Base-by-base conservation (phyloP, 2,113 vertebrate species). In the Corythoichthys intestinalis region DNA sequence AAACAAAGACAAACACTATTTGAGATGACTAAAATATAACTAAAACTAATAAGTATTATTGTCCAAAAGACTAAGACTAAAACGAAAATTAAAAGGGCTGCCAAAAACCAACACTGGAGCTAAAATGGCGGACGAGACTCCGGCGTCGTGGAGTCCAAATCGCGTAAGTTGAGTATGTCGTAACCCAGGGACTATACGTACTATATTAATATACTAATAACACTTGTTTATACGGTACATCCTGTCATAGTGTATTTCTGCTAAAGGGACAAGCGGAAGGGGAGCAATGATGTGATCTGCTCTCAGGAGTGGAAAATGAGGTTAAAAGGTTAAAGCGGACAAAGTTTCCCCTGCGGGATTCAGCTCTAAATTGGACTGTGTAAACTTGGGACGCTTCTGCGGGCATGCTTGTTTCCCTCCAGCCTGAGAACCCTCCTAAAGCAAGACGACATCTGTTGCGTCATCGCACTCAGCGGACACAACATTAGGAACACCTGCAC, bases 251-350 rank as follows among this genome's bases (percentile, higher is more conserved):
- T 10, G 4, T 80, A 65, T 79, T 78, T 82, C 72, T 71, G 64
- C 67, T 44, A 62, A 68, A 76, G 65, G 78, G 67, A 65, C 70
- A 65, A 73, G 74, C 6, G 74, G 82, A 89, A 77, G 68, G 83
- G 79, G 71, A 75, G 50, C 41, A 67, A 46, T 74, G 85, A 87
- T 83, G 73, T 71, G 76, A 79, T 86, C 78, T 11, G 80, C 81
- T 90, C 85, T 85, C 80, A 80, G 82, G 86, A 90, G 87, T 89
- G 88, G 91, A 91, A 92, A 92, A 90, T 86, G 69, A 86, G 83
- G 86, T 86, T 57, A 77, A 85, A 75, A 70, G 88, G 88, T 91
- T 83, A 67, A 65, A 76, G 69, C 83, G 86, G 85, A 87, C 91
- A 90, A 86, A 79, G 72, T 75, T 82, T 82, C 83, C 76, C 90